Conservation (phyloP, 30 jellyfish, hydroid and myxozoan species). For the Rhopilema esculentum region DNA sequence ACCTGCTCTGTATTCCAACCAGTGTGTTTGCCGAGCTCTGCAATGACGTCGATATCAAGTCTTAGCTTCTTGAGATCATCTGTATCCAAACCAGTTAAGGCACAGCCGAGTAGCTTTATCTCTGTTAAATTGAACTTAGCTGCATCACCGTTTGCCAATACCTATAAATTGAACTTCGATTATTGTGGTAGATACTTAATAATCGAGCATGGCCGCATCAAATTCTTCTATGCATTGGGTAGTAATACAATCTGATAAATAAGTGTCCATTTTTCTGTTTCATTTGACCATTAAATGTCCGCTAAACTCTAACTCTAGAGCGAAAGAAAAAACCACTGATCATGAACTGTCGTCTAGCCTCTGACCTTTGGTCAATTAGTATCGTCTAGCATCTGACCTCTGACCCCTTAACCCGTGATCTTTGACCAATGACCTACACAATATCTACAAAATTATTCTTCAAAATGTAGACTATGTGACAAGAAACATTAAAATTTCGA, state of each 20-base stretch:
- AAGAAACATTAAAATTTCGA: no score
- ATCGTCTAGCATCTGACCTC: not conserved
- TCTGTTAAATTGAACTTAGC: conserved; percentile 27
- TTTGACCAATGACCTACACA: no score
- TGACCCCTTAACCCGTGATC: no score
- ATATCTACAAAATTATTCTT: no score
- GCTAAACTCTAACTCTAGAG: no score
- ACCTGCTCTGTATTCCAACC: conserved; percentile 87
- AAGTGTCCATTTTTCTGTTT: not conserved
- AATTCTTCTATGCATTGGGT: not conserved
- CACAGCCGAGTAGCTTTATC: conserved; percentile 57
- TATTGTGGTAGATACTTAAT: no score
- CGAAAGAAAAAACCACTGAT: no score
- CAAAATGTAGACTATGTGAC: no score
- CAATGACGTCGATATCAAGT: conserved; percentile 66
- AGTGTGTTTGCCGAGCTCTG: conserved; percentile 70
- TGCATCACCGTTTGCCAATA: conserved; percentile 57
- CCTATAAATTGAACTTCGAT: conserved; percentile 18
- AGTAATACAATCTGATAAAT: not conserved
- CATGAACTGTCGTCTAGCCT: not conserved
- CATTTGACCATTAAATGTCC: no score
- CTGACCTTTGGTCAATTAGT: not conserved
- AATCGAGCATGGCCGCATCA: not conserved
- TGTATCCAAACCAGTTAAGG: conserved; percentile 70
- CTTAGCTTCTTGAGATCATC: conserved; percentile 64